Conservation (phyloP, 2,113 vertebrate species). For the Bos indicus region DNA sequence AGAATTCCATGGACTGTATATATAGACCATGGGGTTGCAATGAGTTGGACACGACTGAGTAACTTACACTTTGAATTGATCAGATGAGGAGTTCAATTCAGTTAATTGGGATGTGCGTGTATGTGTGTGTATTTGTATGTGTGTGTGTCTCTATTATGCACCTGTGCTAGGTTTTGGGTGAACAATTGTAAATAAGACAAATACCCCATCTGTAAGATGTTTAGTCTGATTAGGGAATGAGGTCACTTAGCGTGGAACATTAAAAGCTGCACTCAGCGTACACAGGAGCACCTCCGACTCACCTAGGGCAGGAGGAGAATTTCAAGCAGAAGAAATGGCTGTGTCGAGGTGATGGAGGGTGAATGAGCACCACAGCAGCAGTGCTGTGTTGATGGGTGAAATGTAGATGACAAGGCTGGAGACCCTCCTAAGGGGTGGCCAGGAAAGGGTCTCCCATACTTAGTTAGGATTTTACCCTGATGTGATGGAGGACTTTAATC, state of each 20-base stretch:
- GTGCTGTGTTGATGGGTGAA: background rate
- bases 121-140: background rate
- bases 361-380: background rate
- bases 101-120: background rate
- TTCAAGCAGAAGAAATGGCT: background rate
- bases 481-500: background rate
- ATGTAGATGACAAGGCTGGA: background rate
- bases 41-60: background rate
- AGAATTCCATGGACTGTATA: background rate
- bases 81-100: background rate
- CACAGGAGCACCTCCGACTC: background rate
- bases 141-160: background rate
- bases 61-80: background rate
- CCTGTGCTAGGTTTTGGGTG: background rate
- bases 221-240: background rate
- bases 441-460: background rate
- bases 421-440: background rate
- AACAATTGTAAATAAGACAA: background rate
- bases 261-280: background rate
- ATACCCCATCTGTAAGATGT: background rate
- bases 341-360: background rate
- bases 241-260: background rate
- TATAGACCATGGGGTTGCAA: background rate
- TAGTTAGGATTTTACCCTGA: background rate
- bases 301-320: background rate